These are phyloP conservation scores for Zalophus californianus DNA, from an alignment of 2,797 vertebrate species.

Conservation along the genomic window DNA sequence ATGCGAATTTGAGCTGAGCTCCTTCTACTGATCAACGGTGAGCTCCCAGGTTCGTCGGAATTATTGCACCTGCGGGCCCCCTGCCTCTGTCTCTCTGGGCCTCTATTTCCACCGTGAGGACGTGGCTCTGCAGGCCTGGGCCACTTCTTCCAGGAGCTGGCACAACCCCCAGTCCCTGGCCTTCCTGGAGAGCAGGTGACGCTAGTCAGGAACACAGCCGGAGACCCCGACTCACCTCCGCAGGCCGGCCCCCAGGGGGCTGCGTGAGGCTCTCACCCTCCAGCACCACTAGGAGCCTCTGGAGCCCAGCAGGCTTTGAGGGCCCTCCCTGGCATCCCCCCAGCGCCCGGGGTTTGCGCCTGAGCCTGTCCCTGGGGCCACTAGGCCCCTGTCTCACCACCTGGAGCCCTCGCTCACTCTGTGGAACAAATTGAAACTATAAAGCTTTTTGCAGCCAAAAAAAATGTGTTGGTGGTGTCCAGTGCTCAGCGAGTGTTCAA, in stretches of 20 bases:
- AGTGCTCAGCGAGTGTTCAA: background rate
- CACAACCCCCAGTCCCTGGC: background rate
- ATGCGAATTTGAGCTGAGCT: background rate
- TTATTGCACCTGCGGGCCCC: background rate
- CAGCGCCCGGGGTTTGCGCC: accelerated
- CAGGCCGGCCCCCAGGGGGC: background rate
- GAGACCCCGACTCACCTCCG: background rate
- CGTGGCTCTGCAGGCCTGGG: background rate
- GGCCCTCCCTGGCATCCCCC: background rate
- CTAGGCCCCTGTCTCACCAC: background rate
- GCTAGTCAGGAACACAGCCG: background rate
- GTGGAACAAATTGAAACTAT: background rate
- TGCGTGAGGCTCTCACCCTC: background rate
- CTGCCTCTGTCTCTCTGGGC: background rate
- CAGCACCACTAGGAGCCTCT: background rate
- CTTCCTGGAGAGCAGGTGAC: background rate
- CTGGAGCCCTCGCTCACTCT: background rate
- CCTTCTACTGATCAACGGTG: background rate
- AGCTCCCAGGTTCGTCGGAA: background rate
- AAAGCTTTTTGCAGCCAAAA: background rate
- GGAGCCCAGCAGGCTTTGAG: background rate
- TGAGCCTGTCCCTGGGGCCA: background rate
- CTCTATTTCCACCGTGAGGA: background rate
- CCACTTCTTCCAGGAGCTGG: background rate
- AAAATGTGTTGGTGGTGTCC: background rate